Conservation (phyloP, 23 tunicate species). For the Styela plicata region DNA sequence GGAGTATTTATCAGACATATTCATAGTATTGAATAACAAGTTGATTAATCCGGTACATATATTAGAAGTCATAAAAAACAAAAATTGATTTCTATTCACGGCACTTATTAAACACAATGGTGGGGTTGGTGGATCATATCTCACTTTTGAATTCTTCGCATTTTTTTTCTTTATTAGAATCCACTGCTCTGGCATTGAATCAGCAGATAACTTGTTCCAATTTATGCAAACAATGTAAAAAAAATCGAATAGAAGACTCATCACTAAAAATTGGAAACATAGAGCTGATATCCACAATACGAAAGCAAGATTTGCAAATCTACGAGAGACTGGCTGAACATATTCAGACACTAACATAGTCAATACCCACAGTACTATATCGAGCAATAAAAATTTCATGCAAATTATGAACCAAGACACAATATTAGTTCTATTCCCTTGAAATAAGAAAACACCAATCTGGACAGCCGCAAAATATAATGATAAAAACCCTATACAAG, state of each 20-base stretch:
- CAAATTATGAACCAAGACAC: constrained; percentile 38
- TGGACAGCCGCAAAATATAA: constrained; percentile 65
- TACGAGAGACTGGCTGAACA: constrained; percentile 65
- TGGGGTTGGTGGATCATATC: constrained; percentile 36
- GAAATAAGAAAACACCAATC: constrained; percentile 65
- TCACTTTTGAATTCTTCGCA: constrained; percentile 11
- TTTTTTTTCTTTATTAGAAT: constrained; percentile 9
- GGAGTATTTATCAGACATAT: constrained; percentile 16
- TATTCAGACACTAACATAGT: background rate
- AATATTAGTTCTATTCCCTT: constrained; percentile 33
- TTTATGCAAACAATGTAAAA: constrained; percentile 8
- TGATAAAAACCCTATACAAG: constrained; percentile 56
- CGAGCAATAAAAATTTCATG: constrained; percentile 5
- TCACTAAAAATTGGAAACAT: constrained; percentile 21
- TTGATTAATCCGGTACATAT: constrained; percentile 55
- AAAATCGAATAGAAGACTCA: constrained; percentile 32
- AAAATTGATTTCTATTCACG: constrained; percentile 54
- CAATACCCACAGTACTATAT: constrained; percentile 17
- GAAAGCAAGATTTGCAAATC: constrained; percentile 74
- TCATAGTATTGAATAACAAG: constrained; percentile 35
- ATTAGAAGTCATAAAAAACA: constrained; percentile 61
- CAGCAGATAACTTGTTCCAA: constrained; percentile 23
- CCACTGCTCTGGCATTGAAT: constrained; percentile 57
- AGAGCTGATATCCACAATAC: constrained; percentile 50
- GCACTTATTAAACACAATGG: constrained; percentile 46